These are phyloP conservation scores for Limosa lapponica DNA, from an alignment of 2,797 vertebrate genomes.

Conservation along the genomic window DNA sequence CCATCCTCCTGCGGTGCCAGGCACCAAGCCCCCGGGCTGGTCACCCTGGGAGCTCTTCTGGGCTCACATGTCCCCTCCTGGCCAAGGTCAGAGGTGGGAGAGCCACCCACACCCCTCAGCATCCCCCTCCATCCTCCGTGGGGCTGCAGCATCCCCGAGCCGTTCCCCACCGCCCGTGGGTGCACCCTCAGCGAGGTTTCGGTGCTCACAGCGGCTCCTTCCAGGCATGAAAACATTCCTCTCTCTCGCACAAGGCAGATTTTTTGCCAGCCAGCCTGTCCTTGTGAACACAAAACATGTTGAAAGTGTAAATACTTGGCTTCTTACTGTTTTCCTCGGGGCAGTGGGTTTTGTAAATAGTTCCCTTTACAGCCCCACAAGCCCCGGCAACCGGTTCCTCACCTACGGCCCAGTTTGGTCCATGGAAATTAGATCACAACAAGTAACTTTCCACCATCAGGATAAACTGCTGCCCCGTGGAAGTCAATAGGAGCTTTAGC, in stretches of 20 bases:
- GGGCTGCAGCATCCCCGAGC: not conserved
- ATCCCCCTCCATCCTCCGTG: not conserved
- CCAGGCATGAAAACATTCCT: not conserved
- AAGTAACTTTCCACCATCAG: not conserved
- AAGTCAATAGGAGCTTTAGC: not conserved
- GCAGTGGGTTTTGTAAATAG: not conserved
- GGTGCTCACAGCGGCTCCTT: not conserved
- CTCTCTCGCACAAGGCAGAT: not conserved
- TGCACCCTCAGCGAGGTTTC: no score
- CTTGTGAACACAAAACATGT: not conserved
- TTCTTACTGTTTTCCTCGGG: not conserved
- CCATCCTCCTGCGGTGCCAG: accelerated
- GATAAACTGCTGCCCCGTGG: not conserved
- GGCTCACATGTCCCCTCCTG: not conserved
- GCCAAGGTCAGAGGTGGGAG: not conserved
- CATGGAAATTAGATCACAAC: accelerated
- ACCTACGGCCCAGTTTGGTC: not conserved
- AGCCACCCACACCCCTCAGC: not conserved
- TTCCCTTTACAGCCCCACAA: not conserved
- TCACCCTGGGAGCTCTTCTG: not conserved
- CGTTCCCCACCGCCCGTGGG: accelerated
- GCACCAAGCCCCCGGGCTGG: not conserved
- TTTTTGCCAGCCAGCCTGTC: not conserved
- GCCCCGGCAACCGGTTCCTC: not conserved
- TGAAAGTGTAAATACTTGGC: not conserved